Percentiles rank a stretch among this genome's conserved stretches.
Evolutionary conservation across 1,140 invertebrate species (phyloP).

Genomic region (Wiebesia pumilae): DNA sequence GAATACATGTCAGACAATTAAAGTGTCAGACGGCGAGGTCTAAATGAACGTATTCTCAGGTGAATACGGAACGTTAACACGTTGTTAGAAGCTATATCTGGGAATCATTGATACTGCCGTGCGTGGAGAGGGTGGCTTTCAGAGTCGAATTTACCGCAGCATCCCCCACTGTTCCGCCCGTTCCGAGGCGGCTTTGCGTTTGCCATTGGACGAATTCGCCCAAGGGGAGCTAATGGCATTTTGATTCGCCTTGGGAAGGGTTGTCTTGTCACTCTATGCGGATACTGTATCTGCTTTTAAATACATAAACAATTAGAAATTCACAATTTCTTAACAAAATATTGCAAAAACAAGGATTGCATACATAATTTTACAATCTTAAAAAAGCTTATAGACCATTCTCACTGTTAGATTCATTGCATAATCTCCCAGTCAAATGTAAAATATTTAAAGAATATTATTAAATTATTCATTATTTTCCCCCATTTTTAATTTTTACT

Average conservation of each 20-base stretch:
- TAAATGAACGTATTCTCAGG: slow-evolving; percentile 32
- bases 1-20: background rate
- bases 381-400: too few relatives aligned
- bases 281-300: slow-evolving; percentile 58
- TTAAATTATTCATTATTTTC: too few relatives aligned
- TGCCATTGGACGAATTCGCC: slow-evolving; percentile 37
- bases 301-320: slow-evolving; percentile 67
- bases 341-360: too few relatives aligned
- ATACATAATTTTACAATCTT: too few relatives aligned
- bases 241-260: slow-evolving; percentile 58
- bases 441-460: too few relatives aligned
- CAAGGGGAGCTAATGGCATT: slow-evolving; percentile 52
- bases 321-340: too few relatives aligned
- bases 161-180: slow-evolving; percentile 27
- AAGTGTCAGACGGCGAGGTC: background rate
- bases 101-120: slow-evolving; percentile 32
- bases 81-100: slow-evolving; percentile 44
- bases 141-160: slow-evolving; percentile 47
- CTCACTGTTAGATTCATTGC: too few relatives aligned
- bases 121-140: slow-evolving; percentile 53
- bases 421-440: too few relatives aligned
- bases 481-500: too few relatives aligned
- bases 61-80: slow-evolving; percentile 39
- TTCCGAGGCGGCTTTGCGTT: slow-evolving; percentile 31
- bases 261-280: slow-evolving; percentile 49